Conservation (phyloP, 1,140 invertebrate species). For the Euwallacea fornicatus region DNA sequence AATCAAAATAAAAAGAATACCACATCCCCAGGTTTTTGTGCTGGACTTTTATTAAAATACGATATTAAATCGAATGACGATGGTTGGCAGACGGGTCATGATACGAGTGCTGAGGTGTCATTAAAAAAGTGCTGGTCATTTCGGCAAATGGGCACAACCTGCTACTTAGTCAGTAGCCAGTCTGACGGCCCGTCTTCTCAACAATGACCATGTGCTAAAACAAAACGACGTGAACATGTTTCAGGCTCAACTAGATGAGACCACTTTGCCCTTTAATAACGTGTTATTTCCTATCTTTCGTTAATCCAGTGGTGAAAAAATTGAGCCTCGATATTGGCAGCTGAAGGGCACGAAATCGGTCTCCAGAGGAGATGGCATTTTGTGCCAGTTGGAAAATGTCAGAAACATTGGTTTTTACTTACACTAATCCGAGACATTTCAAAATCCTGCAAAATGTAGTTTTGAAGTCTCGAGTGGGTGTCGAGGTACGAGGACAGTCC, state of each 20-base stretch:
- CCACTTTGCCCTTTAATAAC: not conserved
- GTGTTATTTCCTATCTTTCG: not conserved
- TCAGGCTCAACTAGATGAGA: slow-evolving; percentile 6
- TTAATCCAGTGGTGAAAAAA: too few relatives aligned
- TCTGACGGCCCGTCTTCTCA: slow-evolving; percentile 45
- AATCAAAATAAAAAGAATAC: not conserved
- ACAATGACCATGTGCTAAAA: slow-evolving; percentile 26
- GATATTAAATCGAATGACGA: slow-evolving; percentile 52
- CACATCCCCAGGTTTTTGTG: slow-evolving; percentile 1
- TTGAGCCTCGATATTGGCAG: too few relatives aligned
- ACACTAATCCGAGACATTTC: too few relatives aligned
- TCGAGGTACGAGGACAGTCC: too few relatives aligned
- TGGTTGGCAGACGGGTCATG: slow-evolving; percentile 46
- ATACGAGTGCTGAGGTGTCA: slow-evolving; percentile 50
- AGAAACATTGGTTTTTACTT: too few relatives aligned
- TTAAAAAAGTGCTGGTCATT: slow-evolving; percentile 53
- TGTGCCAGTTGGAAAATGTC: too few relatives aligned
- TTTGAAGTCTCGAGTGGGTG: too few relatives aligned
- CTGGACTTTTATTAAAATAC: slow-evolving; percentile 41
- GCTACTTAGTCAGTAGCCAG: slow-evolving; percentile 54
- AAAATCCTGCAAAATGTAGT: too few relatives aligned
- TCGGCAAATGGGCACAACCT: slow-evolving; percentile 52
- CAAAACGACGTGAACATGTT: slow-evolving; percentile 14
- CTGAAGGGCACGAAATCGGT: too few relatives aligned
- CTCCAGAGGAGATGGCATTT: too few relatives aligned